A percentile compares a stretch with the other conserved stretches of the same genome.
phyloP scores from a whole-genome alignment of 2,113 vertebrate species.

The Antechinus flavipes region DNA sequence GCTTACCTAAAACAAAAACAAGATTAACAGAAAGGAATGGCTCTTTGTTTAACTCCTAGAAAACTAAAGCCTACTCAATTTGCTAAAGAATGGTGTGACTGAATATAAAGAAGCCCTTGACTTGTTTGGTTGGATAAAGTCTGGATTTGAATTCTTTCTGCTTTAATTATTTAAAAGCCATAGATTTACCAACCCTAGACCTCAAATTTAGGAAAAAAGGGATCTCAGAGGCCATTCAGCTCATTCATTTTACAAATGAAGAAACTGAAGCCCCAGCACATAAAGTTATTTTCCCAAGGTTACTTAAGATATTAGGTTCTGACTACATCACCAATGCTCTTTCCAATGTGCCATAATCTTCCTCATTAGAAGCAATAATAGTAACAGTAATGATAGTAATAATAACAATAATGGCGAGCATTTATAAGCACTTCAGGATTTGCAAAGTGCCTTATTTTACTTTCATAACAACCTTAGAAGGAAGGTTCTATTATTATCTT shows the following conservation, averaged over 20 bases:
- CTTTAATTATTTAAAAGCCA: background rate
- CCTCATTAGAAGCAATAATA: background rate
- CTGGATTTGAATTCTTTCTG: constrained; percentile 1
- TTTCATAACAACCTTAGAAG: background rate
- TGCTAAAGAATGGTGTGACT: constrained; percentile 16
- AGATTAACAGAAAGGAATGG: constrained; percentile 35
- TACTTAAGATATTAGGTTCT: background rate
- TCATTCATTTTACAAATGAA: background rate
- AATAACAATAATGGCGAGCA: background rate
- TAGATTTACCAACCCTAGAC: background rate
- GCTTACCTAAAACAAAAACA: constrained; percentile 89
- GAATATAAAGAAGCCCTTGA: background rate
- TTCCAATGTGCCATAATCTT: background rate
- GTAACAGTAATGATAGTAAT: background rate
- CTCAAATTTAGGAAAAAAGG: background rate
- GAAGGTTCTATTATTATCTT: background rate
- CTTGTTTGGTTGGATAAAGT: background rate
- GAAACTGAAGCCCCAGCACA: background rate
- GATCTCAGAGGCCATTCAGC: background rate
- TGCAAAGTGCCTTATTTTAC: background rate
- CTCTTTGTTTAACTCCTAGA: background rate
- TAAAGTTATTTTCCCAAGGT: background rate
- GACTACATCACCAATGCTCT: background rate
- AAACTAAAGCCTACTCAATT: background rate
- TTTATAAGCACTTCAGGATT: background rate